A percentile compares a stretch with the other conserved stretches of the same genome.
Evolutionary conservation across 1,140 invertebrate species (phyloP).

Genomic region (Zaprionus africanus): DNA sequence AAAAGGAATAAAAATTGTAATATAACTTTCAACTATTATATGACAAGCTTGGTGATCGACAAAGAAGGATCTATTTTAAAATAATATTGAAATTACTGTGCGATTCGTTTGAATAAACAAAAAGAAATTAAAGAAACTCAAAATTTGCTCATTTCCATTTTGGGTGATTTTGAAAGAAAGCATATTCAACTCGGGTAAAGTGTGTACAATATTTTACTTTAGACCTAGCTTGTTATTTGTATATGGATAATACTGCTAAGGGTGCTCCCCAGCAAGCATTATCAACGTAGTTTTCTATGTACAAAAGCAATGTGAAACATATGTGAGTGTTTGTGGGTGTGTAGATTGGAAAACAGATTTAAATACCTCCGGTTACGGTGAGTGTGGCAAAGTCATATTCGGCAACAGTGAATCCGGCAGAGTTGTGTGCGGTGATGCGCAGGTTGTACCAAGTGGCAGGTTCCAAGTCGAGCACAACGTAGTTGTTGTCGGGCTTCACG

Average conservation of each 20-base stretch:
- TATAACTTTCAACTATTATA: constrained; percentile 32
- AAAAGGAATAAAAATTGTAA: constrained; percentile 15
- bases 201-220: constrained; percentile 55
- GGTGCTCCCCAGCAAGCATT: constrained; percentile 28
- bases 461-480: constrained; percentile 95
- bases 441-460: constrained; percentile 97
- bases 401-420: constrained; percentile 96
- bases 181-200: constrained; percentile 65
- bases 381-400: constrained; percentile 98
- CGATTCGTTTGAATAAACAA: constrained; percentile 52
- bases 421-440: constrained; percentile 97
- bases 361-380: constrained; percentile 95
- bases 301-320: constrained; percentile 79
- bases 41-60: constrained; percentile 53
- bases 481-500: constrained; percentile 95
- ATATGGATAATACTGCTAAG: constrained; percentile 61
- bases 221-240: constrained; percentile 80
- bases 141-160: constrained; percentile 63
- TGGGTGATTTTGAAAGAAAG: constrained; percentile 57
- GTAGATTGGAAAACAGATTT: constrained; percentile 80
- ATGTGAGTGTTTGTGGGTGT: background rate
- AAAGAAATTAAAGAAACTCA: constrained; percentile 31
- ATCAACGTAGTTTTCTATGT: constrained; percentile 80
- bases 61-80: constrained; percentile 21
- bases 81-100: constrained; percentile 51